Evolutionary conservation across 2,888 invertebrate species (phyloP).

Genomic region (Athalia circularis): DNA sequence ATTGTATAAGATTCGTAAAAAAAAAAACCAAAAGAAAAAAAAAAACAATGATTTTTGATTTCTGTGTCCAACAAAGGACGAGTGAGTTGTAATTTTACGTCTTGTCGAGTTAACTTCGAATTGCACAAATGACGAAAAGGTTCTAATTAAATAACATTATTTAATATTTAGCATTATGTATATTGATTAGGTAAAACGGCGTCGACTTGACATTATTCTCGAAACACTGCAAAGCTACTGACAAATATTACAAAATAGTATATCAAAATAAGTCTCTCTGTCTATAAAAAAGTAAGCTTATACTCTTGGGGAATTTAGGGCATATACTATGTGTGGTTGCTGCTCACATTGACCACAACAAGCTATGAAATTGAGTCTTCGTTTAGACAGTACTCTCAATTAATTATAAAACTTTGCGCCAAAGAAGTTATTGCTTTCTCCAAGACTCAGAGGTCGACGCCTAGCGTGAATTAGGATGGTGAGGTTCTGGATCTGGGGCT

Average conservation of each 20-base stretch:
- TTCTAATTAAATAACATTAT: constrained; percentile 1
- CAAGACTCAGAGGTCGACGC: constrained; percentile 37
- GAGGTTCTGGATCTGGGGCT: constrained; percentile 30
- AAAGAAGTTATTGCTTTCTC: constrained; percentile 10
- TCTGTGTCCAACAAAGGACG: too few species aligned
- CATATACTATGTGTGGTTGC: neutral
- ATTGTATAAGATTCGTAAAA: constrained; percentile 3
- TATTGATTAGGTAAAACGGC: constrained; percentile 26
- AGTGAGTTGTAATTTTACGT: constrained; percentile 2
- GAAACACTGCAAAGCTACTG: constrained; percentile 14
- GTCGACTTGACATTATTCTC: constrained; percentile 22
- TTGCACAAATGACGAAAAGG: constrained; percentile 11
- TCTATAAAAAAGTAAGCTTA: constrained; percentile 22
- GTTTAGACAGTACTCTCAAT: constrained; percentile 11
- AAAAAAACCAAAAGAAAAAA: constrained; percentile 2
- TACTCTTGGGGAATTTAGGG: neutral
- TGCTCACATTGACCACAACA: neutral
- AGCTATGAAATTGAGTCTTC: constrained; percentile 8
- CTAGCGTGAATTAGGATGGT: constrained; percentile 33
- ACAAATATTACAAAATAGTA: constrained; percentile 36
- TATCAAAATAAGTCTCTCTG: constrained; percentile 44
- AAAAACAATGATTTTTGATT: neutral
- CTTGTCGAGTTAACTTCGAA: constrained; percentile 12
- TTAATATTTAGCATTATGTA: constrained; percentile 34
- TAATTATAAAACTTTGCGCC: neutral